Conservation (phyloP, 2,113 vertebrate genomes). For the Megatriorchis doriae region DNA sequence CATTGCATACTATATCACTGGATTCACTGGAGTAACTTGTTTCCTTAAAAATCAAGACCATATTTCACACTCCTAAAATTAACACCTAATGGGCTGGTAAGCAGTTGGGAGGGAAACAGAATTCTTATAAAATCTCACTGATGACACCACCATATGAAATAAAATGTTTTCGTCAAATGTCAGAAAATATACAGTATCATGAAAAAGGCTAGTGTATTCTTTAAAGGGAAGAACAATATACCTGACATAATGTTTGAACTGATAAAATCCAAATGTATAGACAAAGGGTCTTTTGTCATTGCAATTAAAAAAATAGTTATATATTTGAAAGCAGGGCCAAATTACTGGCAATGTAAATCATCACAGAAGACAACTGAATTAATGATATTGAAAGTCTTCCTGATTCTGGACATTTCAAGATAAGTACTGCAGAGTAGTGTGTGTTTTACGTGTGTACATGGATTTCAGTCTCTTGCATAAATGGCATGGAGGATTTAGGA, state of each 20-base stretch:
- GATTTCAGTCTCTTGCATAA: background rate
- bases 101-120: background rate
- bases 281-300: background rate
- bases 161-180: background rate
- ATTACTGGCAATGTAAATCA: background rate
- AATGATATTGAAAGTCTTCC: background rate
- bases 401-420: background rate
- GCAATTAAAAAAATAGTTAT: background rate
- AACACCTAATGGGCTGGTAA: background rate
- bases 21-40: background rate
- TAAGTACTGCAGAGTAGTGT: no score
- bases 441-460: fast-evolving
- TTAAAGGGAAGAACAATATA: background rate
- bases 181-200: background rate
- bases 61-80: background rate
- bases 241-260: background rate
- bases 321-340: background rate
- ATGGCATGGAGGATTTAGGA: background rate
- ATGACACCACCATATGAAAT: background rate
- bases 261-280: background rate
- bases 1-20: background rate
- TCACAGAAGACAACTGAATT: background rate
- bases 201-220: background rate
- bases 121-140: background rate
- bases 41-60: background rate